Base-by-base conservation (phyloP, 1,140 invertebrate genomes). In the Drosophila pachea region DNA sequence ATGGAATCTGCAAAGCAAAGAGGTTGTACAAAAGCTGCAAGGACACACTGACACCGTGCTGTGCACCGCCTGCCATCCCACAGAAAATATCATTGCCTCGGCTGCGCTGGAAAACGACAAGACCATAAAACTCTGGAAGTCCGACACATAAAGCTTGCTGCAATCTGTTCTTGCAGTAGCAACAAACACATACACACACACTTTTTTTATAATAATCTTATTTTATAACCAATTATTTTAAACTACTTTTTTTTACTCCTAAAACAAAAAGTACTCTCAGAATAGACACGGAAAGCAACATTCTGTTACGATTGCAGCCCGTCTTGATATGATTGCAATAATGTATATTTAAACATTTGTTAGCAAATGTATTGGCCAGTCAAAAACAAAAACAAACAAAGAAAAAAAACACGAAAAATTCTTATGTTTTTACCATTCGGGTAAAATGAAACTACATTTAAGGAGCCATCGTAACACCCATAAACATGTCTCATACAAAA, bases 1-100 rank as follows among this genome's bases (percentile, higher is more conserved):
- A 78, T 99, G 99, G 99, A 99, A 99, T 92, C 91, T 99, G 58
- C 98, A 99, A 89, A 98, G 97, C 12, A 99, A 99, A 91, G 98
- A 99, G 92, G 96, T 99, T 71, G 99, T 99, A 49, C 99, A 99
- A 91, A 97, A 98, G 91, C 90, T 99, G 59, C 94, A 95, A 86
- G 98, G 98, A 4, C 98, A 99, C 89, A 98, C 97, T 86, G 98
- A 99, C 92, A 97, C 98, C 4, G 98, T 99, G 8, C 91, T 99
- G 5, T 99, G 97, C 87, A 99, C 98, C 35, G 97, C 98, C 1
- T 99, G 98, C 90, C 98, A 99, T 90, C 98, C 98, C 53, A 98
- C 97, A 33, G 96, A 98, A 90, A 99, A 99, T 89, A 99, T 99
- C 40, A 99, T 99, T 74, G 99, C 98, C 7, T 99, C 98, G 2